A percentile compares a stretch with the other conserved stretches of the same genome.
These are phyloP conservation scores for Scaptomyza montana DNA, from an alignment of 1,140 invertebrate genomes.

Conservation along the genomic window DNA sequence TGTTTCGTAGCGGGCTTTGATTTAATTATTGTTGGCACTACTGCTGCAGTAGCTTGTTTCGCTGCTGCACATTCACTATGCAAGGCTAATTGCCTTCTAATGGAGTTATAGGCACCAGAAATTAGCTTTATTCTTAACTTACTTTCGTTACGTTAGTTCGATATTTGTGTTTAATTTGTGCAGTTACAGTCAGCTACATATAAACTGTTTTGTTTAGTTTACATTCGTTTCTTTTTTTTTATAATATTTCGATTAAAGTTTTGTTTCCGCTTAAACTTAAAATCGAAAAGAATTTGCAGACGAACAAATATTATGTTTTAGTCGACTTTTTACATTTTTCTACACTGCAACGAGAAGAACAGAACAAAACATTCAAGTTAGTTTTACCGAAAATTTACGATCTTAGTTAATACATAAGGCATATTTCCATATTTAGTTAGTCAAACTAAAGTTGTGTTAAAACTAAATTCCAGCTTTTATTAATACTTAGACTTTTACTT, in stretches of 20 bases:
- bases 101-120: conserved; percentile 80
- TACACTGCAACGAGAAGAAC: conserved; percentile 72
- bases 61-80: conserved; percentile 6
- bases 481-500: not conserved
- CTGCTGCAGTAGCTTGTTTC: conserved; percentile 33
- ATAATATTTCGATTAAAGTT: conserved; percentile 45
- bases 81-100: conserved; percentile 69
- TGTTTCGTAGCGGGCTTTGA: conserved; percentile 28
- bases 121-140: conserved; percentile 59
- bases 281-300: conserved; percentile 76
- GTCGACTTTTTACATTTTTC: conserved; percentile 83
- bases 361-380: conserved; percentile 22
- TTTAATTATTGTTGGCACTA: conserved; percentile 71
- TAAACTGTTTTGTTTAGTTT: conserved; percentile 55
- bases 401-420: too few relatives aligned
- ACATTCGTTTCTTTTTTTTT: conserved; percentile 24
- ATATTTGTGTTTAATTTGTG: conserved; percentile 25
- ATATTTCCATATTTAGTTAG: too few relatives aligned
- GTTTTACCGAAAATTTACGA: not conserved
- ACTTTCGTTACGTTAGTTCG: conserved; percentile 46
- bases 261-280: conserved; percentile 68
- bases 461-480: not conserved
- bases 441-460: not conserved
- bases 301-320: conserved; percentile 79
- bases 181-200: conserved; percentile 37